Percentiles rank a stretch among this genome's conserved stretches.
phyloP scores from a whole-genome alignment of 2,797 vertebrate genomes.

The Pipistrellus pygmaeus region DNA sequence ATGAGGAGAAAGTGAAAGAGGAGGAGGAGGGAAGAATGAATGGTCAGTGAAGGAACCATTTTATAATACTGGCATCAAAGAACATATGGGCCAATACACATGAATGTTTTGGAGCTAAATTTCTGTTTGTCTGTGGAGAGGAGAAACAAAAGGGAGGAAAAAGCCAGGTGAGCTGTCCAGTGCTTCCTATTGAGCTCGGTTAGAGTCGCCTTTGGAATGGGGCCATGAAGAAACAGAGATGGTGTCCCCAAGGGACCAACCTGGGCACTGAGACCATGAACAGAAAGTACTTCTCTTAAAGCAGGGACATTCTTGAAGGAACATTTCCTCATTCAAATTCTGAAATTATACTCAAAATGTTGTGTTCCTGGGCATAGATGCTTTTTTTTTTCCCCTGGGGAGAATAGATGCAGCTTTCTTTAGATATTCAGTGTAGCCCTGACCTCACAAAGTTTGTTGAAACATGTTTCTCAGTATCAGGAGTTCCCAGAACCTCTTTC shows the following conservation, averaged over 20 bases:
- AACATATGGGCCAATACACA: neutral
- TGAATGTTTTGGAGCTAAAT: neutral
- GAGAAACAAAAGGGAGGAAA: neutral
- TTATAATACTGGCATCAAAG: neutral
- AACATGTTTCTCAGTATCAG: neutral
- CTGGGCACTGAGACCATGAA: neutral
- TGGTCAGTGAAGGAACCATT: neutral
- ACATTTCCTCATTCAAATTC: neutral
- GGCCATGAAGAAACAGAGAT: neutral
- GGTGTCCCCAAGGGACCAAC: neutral
- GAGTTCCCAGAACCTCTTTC: neutral
- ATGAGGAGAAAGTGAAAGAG: too few species aligned
- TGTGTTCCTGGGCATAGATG: neutral
- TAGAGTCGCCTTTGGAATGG: neutral
- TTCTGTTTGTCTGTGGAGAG: neutral
- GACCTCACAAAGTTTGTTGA: neutral
- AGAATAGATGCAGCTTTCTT: neutral
- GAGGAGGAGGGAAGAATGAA: neutral
- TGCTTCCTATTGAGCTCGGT: neutral
- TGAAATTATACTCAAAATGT: neutral
- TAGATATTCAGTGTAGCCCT: neutral
- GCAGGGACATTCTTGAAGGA: neutral
- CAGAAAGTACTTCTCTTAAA: neutral
- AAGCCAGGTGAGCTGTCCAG: neutral
- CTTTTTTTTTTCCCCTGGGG: rapidly evolving